These are phyloP conservation scores for Trissolcus japonicus DNA, from an alignment of 2,888 invertebrate genomes.

Conservation along the genomic window DNA sequence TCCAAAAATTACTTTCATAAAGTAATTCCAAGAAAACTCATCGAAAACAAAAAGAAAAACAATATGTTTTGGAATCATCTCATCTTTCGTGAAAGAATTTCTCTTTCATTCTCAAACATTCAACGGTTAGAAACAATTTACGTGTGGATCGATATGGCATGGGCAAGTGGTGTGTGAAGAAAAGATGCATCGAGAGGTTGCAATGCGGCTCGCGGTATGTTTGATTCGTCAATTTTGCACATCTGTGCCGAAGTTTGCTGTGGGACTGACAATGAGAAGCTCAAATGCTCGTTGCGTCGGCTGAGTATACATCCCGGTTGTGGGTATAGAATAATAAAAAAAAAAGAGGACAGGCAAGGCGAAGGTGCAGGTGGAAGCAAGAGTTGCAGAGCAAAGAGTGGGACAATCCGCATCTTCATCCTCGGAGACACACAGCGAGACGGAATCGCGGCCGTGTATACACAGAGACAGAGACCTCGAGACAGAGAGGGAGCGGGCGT, in stretches of 20 bases:
- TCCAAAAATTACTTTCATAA: no score
- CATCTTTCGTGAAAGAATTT: no score
- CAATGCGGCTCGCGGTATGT: slow-evolving; percentile 33
- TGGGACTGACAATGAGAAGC: slow-evolving; percentile 72
- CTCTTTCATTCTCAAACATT: no score
- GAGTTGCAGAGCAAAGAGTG: slow-evolving; percentile 45
- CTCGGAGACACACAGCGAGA: slow-evolving; percentile 62
- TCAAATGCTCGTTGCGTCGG: slow-evolving; percentile 72
- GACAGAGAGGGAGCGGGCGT: slow-evolving; percentile 54
- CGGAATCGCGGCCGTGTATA: slow-evolving; percentile 60
- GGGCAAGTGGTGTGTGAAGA: slow-evolving; percentile 6
- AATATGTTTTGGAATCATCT: no score
- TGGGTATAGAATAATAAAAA: slow-evolving; percentile 55
- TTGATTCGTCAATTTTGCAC: slow-evolving; percentile 71
- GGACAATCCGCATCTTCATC: slow-evolving; percentile 59
- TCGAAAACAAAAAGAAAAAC: no score
- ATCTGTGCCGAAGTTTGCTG: slow-evolving; percentile 70
- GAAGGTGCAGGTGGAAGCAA: slow-evolving; percentile 51
- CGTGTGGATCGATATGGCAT: neutral
- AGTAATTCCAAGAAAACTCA: no score
- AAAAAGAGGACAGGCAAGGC: slow-evolving; percentile 28
- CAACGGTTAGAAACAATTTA: no score
- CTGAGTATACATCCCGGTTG: slow-evolving; percentile 70
- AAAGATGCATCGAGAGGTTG: slow-evolving; percentile 21
- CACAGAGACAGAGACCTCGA: slow-evolving; percentile 19